Evolutionary conservation across 23 tunicate genomes (phyloP).

Genomic region (Ascidia mentula): DNA sequence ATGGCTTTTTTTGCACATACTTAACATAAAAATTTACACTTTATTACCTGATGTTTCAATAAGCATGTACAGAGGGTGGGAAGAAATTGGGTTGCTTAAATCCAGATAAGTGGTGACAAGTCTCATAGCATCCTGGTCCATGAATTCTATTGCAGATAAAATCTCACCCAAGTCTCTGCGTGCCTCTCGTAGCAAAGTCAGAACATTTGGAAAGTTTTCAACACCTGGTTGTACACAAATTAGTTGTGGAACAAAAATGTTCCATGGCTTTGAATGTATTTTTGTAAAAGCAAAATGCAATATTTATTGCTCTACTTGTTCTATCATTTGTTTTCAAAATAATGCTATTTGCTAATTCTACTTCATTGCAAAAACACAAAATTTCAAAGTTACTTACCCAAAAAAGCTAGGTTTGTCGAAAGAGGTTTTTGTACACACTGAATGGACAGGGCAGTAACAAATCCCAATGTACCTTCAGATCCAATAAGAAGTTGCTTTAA

Average conservation of each 20-base stretch:
- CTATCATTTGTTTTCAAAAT: too few species aligned
- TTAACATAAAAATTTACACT: too few species aligned
- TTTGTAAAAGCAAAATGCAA: too few species aligned
- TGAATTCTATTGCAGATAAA: conserved; percentile 92
- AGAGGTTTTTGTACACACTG: conserved; percentile 80
- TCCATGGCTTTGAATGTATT: too few species aligned
- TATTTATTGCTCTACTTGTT: too few species aligned
- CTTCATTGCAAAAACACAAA: not conserved
- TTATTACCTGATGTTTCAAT: conserved; percentile 98
- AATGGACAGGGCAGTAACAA: conserved; percentile 59
- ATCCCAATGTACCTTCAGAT: conserved; percentile 90
- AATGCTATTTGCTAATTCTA: too few species aligned
- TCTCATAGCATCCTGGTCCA: conserved; percentile 75
- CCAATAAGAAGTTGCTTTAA: conserved; percentile 93
- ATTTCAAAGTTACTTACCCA: conserved; percentile 36
- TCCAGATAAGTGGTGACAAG: conserved; percentile 50
- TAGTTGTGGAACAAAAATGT: not conserved
- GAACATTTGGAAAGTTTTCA: conserved; percentile 55
- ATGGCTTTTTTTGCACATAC: too few species aligned
- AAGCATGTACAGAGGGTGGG: conserved; percentile 73
- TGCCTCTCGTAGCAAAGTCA: conserved; percentile 41
- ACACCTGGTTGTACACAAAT: conserved; percentile 31
- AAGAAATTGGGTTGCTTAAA: conserved; percentile 67
- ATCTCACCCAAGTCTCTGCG: conserved; percentile 69
- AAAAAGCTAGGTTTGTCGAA: conserved; percentile 77